Evolutionary conservation across 2,797 vertebrate genomes (phyloP).

Genomic region (Malurus splendens): DNA sequence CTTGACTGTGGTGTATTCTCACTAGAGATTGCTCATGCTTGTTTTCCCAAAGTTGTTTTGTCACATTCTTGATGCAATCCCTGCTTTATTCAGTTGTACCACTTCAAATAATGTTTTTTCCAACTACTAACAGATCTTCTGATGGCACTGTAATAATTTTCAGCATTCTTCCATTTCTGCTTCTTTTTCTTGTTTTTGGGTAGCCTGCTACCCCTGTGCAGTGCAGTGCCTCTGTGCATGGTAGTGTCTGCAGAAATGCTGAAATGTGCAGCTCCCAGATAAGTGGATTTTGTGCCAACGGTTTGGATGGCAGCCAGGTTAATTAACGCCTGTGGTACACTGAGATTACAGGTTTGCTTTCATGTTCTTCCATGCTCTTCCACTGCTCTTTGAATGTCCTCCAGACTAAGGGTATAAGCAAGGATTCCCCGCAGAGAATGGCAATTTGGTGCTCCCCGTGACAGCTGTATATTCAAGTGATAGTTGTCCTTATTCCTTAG

Average conservation of each 20-base stretch:
- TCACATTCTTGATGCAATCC: neutral
- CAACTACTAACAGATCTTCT: neutral
- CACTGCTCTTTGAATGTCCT: constrained; percentile 20
- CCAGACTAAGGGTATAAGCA: neutral
- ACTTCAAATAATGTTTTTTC: neutral
- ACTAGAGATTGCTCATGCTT: neutral
- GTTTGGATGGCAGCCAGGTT: constrained; percentile 37
- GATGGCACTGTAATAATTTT: neutral
- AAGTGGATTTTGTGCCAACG: constrained; percentile 32
- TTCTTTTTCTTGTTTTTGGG: neutral
- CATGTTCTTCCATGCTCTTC: constrained; percentile 45
- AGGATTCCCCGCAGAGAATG: neutral
- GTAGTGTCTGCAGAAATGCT: neutral
- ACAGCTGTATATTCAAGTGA: neutral
- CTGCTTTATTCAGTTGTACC: neutral
- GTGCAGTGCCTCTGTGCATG: neutral
- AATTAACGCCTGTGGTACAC: constrained; percentile 30
- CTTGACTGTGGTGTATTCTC: neutral
- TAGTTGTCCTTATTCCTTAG: constrained; percentile 6
- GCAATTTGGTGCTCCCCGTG: neutral
- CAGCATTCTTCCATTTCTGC: neutral
- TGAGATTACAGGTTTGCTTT: constrained; percentile 53
- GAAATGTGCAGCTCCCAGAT: constrained; percentile 51
- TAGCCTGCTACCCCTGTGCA: neutral
- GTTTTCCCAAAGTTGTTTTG: neutral